Percentiles rank a stretch among this genome's conserved stretches.
Conservation (phyloP, 2,797 vertebrate species). For the Apogon talboti region DNA sequence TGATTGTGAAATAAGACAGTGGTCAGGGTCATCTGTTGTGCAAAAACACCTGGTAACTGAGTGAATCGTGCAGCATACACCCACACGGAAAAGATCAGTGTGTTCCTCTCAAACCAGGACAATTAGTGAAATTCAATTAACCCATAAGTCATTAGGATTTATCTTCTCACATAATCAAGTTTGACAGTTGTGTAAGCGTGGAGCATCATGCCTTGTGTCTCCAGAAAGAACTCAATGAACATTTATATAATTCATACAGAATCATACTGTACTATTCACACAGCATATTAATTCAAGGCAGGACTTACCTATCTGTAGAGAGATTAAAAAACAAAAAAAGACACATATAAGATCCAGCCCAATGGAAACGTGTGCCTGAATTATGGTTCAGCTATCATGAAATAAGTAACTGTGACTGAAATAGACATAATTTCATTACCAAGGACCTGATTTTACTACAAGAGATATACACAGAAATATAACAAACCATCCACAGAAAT, state of each 20-base stretch:
- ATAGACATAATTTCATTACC: neutral
- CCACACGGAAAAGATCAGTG: constrained; percentile 18
- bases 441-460: constrained; percentile 9
- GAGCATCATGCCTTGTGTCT: neutral
- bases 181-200: constrained; percentile 3
- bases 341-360: constrained; percentile 1
- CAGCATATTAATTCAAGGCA: too few species aligned
- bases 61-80: neutral
- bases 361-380: neutral
- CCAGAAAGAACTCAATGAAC: neutral
- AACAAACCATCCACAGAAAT: constrained; percentile 24
- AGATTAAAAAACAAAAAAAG: constrained; percentile 6
- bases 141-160: constrained; percentile 11
- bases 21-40: constrained; percentile 19
- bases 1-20: constrained; percentile 34
- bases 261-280: too few species aligned
- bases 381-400: neutral
- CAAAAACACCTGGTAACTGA: constrained; percentile 14
- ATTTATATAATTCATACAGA: neutral
- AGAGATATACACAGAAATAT: neutral
- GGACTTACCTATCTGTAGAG: constrained; percentile 60
- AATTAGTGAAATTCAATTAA: constrained; percentile 37
- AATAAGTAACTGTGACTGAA: constrained; percentile 6
- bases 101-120: constrained; percentile 7
- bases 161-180: constrained; percentile 10